These are phyloP conservation scores for Knipowitschia caucasica DNA, from an alignment of 2,797 vertebrate species.

Conservation along the genomic window DNA sequence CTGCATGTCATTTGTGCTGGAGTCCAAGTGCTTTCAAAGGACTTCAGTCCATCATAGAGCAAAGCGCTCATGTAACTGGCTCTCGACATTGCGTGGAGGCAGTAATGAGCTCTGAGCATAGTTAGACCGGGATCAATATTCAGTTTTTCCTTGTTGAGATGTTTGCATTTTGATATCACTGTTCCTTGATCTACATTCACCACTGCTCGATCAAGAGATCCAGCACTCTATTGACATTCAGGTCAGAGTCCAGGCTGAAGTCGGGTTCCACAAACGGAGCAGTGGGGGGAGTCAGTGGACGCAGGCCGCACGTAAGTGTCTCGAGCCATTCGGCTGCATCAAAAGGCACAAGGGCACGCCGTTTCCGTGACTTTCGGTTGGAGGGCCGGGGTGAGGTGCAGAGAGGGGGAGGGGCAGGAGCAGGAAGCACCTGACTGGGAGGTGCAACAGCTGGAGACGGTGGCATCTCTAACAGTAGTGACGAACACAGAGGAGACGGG, in stretches of 20 bases:
- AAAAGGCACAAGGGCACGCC: constrained; percentile 67
- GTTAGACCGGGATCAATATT: constrained; percentile 26
- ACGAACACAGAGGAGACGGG: constrained; percentile 80
- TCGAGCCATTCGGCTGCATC: constrained; percentile 88
- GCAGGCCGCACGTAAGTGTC: constrained; percentile 78
- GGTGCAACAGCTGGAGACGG: constrained; percentile 71
- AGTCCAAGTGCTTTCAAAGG: constrained; percentile 52
- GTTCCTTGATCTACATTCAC: constrained; percentile 50
- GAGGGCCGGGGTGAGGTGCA: constrained; percentile 76
- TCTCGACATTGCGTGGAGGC: constrained; percentile 77
- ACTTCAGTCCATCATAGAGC: constrained; percentile 38
- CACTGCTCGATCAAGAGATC: constrained; percentile 81
- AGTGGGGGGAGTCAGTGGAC: constrained; percentile 71
- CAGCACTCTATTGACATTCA: constrained; percentile 81
- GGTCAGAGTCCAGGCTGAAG: constrained; percentile 83
- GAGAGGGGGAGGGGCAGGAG: constrained; percentile 71
- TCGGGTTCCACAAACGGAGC: constrained; percentile 85
- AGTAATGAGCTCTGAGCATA: constrained; percentile 38
- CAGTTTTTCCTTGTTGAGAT: constrained; percentile 11
- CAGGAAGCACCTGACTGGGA: constrained; percentile 63
- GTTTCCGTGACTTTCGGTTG: constrained; percentile 65
- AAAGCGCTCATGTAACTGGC: constrained; percentile 43
- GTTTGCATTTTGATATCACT: neutral
- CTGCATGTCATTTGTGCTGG: constrained; percentile 44
- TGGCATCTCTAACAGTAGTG: constrained; percentile 77